Percentiles rank a stretch among this genome's conserved stretches.
These are phyloP conservation scores for Euphonia xanthogaster DNA, from an alignment of 2,797 vertebrate species.

Conservation along the genomic window DNA sequence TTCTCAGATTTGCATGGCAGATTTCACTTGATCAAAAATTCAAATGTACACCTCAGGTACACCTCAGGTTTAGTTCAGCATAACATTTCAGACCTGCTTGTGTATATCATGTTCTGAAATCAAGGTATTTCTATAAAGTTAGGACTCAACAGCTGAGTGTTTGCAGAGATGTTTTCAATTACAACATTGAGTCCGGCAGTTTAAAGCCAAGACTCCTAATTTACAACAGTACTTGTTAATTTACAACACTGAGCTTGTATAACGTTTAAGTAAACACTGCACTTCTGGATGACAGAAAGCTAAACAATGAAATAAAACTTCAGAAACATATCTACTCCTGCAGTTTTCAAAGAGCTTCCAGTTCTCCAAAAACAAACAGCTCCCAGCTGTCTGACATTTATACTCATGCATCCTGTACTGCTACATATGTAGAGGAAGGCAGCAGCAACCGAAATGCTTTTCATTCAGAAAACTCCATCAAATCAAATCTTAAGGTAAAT, in stretches of 20 bases:
- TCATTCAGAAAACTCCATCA: not conserved
- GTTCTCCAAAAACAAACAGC: constrained; percentile 43
- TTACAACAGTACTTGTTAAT: constrained; percentile 58
- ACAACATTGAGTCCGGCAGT: constrained; percentile 48
- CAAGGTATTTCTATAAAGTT: constrained; percentile 47
- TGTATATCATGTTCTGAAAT: not conserved
- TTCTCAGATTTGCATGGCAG: not conserved
- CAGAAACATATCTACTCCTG: constrained; percentile 61
- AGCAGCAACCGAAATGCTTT: not conserved
- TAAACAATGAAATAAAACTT: constrained; percentile 66
- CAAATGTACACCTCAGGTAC: not conserved
- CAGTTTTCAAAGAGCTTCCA: constrained; percentile 57
- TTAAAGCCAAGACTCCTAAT: constrained; percentile 68
- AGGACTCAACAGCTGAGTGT: constrained; percentile 41
- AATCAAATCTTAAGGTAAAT: constrained; percentile 15
- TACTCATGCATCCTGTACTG: not conserved
- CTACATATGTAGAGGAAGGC: not conserved
- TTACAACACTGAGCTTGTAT: constrained; percentile 64
- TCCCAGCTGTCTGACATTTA: constrained; percentile 39
- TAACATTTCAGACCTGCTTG: not conserved
- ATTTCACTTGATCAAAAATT: not conserved
- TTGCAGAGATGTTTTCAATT: constrained; percentile 66
- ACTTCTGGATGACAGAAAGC: constrained; percentile 59
- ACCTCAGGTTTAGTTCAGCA: not conserved
- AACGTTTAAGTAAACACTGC: constrained; percentile 61